A percentile compares a stretch with the other conserved stretches of the same genome.
Evolutionary conservation across 2,113 vertebrate species (phyloP).

Genomic region (Cheilinus undulatus): DNA sequence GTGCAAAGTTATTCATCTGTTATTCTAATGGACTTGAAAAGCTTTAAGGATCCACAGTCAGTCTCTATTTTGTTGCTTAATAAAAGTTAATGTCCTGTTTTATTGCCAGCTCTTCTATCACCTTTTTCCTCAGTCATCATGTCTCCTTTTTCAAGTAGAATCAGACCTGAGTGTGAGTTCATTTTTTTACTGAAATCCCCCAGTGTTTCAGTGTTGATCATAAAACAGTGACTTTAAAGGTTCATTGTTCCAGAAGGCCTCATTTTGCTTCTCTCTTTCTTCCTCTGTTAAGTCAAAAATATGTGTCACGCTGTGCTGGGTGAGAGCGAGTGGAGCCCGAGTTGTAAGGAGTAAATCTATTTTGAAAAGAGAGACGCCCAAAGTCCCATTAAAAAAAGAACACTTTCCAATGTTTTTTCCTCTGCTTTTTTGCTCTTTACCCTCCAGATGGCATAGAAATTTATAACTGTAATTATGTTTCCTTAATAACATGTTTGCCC

Average conservation of each 20-base stretch:
- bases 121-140: neutral
- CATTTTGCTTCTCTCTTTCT: conserved; percentile 6
- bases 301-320: conserved; percentile 7
- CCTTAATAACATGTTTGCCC: conserved; percentile 68
- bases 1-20: too few species aligned
- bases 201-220: neutral
- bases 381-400: conserved; percentile 33
- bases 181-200: neutral
- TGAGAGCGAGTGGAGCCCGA: neutral
- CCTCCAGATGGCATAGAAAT: conserved; percentile 68
- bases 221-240: conserved; percentile 17
- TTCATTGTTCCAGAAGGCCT: conserved; percentile 16
- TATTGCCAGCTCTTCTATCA: neutral
- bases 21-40: too few species aligned
- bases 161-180: conserved; percentile 17
- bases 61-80: neutral
- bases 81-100: neutral
- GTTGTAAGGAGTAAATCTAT: conserved; percentile 21
- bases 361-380: conserved; percentile 6
- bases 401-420: neutral
- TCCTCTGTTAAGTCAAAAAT: conserved; percentile 16
- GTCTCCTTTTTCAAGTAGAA: conserved; percentile 8
- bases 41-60: too few species aligned
- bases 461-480: conserved; percentile 76
- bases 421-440: conserved; percentile 26